Evolutionary conservation across 2,797 vertebrate genomes (phyloP), one percentile per base, ranked within the genome.

Genomic region (Lagocephalus sceleratus): DNA sequence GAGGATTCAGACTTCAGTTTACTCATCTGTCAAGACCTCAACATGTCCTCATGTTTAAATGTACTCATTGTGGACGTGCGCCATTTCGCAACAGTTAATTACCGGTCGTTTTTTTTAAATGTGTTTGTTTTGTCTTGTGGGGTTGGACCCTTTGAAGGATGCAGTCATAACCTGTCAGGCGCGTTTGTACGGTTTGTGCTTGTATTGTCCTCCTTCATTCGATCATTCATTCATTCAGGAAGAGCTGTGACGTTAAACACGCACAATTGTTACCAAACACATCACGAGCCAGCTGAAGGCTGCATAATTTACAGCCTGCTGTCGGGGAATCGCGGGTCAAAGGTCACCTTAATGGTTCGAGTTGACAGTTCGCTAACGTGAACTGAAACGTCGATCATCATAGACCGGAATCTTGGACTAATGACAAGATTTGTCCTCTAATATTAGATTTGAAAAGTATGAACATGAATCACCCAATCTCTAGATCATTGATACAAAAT

Each of bases 1-100:
- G 58, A 44, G 48, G 26, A 66, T 25, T 60, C 50, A 49, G 75
- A 64, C 71, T 66, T 65, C 22, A 51, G 55, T 47, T 45, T 48
- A 51, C 35, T 14, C 26, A 54, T 52, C 35, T 47, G 60, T 63
- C 62, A 71, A 57, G 54, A 73, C 71, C 51, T 48, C 7, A 15
- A 43, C 17, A 40, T 35, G 26, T 52, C 25, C 44, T 49, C 16
- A 21, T 60, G 49, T 56, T 2, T 25, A 32, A 39, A 49, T 16
- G 45, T 52, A 53, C 25, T 60, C 6, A 21, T 16, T 10, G 21
- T 26, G 6, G 15, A 7, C 38, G 35, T 62, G n/a, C 22, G 2
- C 51, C 43, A 6, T 48, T 56, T 54, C 20, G 5, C 10, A 29
- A 25, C 23, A 21, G 20, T 47, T 51, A 11, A 35, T 1, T 26